Conservation (phyloP, 2,888 invertebrate genomes). For the Habrosyne pyritoides region DNA sequence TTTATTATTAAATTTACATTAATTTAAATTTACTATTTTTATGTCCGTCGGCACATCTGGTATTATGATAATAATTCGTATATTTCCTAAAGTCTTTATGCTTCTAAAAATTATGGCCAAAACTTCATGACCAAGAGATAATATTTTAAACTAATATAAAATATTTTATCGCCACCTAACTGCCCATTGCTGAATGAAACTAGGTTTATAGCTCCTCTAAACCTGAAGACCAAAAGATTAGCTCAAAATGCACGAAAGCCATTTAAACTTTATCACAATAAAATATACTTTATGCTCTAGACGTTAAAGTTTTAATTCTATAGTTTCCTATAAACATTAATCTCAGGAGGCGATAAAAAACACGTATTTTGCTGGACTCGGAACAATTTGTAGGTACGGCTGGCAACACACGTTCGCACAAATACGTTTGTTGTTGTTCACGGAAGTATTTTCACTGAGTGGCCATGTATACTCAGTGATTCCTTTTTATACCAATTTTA, state of each 20-base stretch:
- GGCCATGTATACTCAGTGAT: neutral
- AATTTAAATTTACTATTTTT: too few relatives aligned
- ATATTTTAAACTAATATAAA: neutral
- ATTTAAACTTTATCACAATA: neutral
- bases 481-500: too few relatives aligned
- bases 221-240: neutral
- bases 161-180: too few relatives aligned
- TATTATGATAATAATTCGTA: too few relatives aligned
- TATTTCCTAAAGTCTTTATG: too few relatives aligned
- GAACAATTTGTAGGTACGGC: slow-evolving; percentile 20
- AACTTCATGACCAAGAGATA: slow-evolving; percentile 4
- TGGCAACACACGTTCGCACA: slow-evolving; percentile 9
- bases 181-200: neutral
- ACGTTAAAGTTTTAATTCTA: slow-evolving; percentile 30
- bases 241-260: neutral
- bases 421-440: neutral
- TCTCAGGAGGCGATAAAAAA: slow-evolving; percentile 30
- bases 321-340: slow-evolving; percentile 23
- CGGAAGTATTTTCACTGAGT: neutral
- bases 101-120: too few relatives aligned
- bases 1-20: too few relatives aligned
- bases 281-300: neutral
- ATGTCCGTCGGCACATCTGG: too few relatives aligned
- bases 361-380: slow-evolving; percentile 16
- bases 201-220: neutral